A percentile compares a stretch with the other conserved stretches of the same genome.
Conservation (phyloP, 2,113 vertebrate species). For the Oncorhynchus clarkii region DNA sequence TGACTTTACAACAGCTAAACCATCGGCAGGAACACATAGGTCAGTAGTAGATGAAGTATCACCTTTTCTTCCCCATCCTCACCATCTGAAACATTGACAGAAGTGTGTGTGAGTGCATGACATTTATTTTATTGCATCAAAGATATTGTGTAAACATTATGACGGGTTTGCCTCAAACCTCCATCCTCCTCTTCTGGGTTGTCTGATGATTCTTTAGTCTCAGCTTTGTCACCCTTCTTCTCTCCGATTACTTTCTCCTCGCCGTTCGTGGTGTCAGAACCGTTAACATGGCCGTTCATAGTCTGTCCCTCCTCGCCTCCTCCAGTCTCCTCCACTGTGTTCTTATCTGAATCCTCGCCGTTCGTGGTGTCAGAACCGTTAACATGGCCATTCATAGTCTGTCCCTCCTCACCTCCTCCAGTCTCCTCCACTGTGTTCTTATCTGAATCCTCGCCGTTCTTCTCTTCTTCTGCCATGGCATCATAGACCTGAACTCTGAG, state of each 20-base stretch:
- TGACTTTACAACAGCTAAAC: background rate
- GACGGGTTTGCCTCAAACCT: constrained; percentile 10
- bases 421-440: background rate
- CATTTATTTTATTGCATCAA: background rate
- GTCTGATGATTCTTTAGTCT: constrained; percentile 20
- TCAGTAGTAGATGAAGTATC: constrained; percentile 18
- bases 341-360: background rate
- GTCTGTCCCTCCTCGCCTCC: background rate
- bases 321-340: background rate
- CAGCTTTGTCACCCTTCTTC: background rate
- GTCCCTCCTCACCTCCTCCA: background rate
- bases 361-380: background rate
- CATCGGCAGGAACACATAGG: background rate
- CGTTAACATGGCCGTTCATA: background rate
- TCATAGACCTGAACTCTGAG: constrained; percentile 96
- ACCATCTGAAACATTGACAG: constrained; percentile 17
- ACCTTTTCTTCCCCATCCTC: constrained; percentile 4
- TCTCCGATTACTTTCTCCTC: background rate
- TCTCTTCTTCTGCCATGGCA: constrained; percentile 83
- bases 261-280: background rate
- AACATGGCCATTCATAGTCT: background rate
- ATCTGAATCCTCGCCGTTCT: constrained; percentile 26
- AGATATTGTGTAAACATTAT: background rate
- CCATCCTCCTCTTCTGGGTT: constrained; percentile 10
- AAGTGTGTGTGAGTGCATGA: background rate